Conservation (phyloP, 2,113 vertebrate species). For the Rhinopomastus cyanomelas region DNA sequence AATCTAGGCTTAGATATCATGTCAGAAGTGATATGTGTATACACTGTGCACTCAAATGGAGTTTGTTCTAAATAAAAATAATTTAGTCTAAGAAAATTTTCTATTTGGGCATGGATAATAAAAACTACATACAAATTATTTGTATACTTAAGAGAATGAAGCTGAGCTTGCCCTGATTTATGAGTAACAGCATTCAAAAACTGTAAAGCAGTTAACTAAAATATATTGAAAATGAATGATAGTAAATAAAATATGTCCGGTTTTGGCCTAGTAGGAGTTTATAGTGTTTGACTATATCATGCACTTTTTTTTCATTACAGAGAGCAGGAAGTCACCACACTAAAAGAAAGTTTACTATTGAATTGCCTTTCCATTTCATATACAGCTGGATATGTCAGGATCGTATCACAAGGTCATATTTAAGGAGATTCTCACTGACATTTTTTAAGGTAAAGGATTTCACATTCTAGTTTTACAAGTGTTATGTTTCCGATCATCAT, state of each 20-base stretch:
- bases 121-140: not conserved
- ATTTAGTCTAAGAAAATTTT: not conserved
- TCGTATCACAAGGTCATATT: slow-evolving; percentile 33
- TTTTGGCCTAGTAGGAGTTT: slow-evolving; percentile 1
- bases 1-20: not conserved
- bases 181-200: not conserved
- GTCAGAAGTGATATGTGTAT: not conserved
- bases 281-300: not conserved
- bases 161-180: not conserved
- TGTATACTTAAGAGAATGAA: not conserved
- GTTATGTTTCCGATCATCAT: not conserved
- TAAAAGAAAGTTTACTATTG: slow-evolving; percentile 8
- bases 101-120: not conserved
- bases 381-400: slow-evolving; percentile 30
- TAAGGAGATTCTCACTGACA: slow-evolving; percentile 29
- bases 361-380: slow-evolving; percentile 19
- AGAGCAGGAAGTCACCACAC: not conserved
- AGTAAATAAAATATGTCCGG: not conserved
- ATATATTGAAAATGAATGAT: not conserved
- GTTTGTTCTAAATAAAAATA: slow-evolving; percentile 12
- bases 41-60: not conserved
- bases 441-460: slow-evolving; percentile 53
- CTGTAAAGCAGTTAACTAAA: not conserved
- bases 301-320: slow-evolving; percentile 18
- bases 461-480: slow-evolving; percentile 22